Percentiles rank a stretch among this genome's conserved stretches.
phyloP scores from a whole-genome alignment of 2,888 invertebrate genomes.

The Lamellibrachia satsuma region DNA sequence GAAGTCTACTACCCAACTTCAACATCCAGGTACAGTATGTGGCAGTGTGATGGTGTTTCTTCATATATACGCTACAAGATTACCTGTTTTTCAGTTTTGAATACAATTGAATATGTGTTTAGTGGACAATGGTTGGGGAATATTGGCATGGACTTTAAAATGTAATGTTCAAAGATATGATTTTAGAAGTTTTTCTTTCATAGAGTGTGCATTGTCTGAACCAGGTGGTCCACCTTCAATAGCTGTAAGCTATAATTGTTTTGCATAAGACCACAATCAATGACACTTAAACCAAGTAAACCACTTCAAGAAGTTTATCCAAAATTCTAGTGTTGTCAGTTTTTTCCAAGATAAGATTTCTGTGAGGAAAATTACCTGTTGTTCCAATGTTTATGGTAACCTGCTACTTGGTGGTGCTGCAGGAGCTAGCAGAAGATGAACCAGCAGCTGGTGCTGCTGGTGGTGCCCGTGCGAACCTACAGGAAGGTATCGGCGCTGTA shows the following conservation, averaged over 20 bases:
- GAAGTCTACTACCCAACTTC: slow-evolving; percentile 78
- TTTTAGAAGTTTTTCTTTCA: too few relatives aligned
- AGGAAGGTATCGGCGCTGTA: slow-evolving; percentile 74
- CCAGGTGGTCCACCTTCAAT: too few relatives aligned
- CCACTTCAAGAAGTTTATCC: not conserved
- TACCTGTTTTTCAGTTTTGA: not conserved
- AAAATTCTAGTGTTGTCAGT: not conserved
- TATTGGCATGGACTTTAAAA: not conserved
- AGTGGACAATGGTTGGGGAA: too few relatives aligned
- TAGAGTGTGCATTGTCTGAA: too few relatives aligned
- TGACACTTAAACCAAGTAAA: not conserved
- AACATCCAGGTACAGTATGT: slow-evolving; percentile 66
- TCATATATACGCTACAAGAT: not conserved
- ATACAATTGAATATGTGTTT: too few relatives aligned
- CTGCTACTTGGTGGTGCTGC: slow-evolving; percentile 20
- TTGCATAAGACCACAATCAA: too few relatives aligned
- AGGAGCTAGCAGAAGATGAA: slow-evolving; percentile 37
- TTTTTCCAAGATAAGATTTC: too few relatives aligned
- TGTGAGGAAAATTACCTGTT: not conserved
- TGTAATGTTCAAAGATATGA: not conserved
- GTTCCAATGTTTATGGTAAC: not conserved
- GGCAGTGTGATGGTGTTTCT: not conserved
- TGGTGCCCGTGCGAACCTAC: slow-evolving; percentile 67
- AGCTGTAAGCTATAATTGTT: too few relatives aligned
- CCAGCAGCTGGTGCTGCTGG: slow-evolving; percentile 50